These are phyloP conservation scores for Gastracanthus pulcherrimus DNA, from an alignment of 2,888 invertebrate genomes.

Conservation along the genomic window DNA sequence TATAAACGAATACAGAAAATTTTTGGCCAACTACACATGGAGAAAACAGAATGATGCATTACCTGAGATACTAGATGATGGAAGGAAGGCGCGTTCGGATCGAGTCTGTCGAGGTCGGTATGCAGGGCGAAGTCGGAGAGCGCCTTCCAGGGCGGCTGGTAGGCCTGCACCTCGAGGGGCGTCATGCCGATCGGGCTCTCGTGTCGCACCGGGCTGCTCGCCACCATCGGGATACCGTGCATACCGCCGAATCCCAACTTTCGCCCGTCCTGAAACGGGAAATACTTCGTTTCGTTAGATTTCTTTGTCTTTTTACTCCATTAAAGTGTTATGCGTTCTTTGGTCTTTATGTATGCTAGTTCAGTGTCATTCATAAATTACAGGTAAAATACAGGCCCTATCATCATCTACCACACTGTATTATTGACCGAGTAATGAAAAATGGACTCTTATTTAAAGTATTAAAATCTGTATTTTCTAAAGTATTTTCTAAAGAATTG, in stretches of 20 bases:
- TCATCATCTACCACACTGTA: too few species aligned
- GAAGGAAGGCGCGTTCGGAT: conserved; percentile 93
- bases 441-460: too few species aligned
- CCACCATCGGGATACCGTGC: conserved; percentile 99
- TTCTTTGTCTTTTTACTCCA: not conserved
- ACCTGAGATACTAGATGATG: conserved; percentile 98
- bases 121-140: conserved; percentile 97
- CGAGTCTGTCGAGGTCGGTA: conserved; percentile 92
- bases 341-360: too few species aligned
- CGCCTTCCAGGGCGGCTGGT: conserved; percentile 98
- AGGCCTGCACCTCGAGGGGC: conserved; percentile 93
- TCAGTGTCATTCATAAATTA: too few species aligned
- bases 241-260: conserved; percentile 95
- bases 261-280: conserved; percentile 90
- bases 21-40: too few species aligned
- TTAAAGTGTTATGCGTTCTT: too few species aligned
- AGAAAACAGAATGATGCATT: conserved; percentile 63
- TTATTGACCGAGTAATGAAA: too few species aligned
- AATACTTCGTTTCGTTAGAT: conserved; percentile 78
- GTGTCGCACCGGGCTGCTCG: conserved; percentile 94
- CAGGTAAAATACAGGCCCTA: too few species aligned
- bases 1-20: not conserved
- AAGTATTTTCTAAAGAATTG: too few species aligned
- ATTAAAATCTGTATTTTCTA: too few species aligned
- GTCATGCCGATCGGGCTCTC: conserved; percentile 92